phyloP scores from a whole-genome alignment of 64 coral and sea anemone species.

The Dendrophyllia cribrosa region DNA sequence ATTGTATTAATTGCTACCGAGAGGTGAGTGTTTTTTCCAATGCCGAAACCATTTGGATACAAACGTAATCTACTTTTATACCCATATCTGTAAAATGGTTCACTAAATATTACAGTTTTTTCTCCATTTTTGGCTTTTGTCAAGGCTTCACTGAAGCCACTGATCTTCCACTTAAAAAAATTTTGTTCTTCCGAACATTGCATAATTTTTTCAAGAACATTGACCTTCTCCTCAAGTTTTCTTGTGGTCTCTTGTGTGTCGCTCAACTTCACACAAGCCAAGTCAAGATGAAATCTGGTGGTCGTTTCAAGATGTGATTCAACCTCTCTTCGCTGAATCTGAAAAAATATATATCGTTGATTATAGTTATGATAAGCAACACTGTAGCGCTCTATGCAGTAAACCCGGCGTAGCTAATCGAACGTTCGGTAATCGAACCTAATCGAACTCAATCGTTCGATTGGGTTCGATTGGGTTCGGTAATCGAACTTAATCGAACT shows the following conservation, averaged over 20 bases:
- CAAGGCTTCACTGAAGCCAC: neutral
- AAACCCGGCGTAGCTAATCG: no score
- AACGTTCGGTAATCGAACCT: no score
- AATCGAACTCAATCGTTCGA: no score
- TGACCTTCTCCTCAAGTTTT: neutral
- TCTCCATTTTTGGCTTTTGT: neutral
- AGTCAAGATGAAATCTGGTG: neutral
- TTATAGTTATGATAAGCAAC: no score
- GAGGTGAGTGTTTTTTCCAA: neutral
- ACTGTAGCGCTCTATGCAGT: no score
- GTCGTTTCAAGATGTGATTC: neutral
- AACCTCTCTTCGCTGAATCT: neutral
- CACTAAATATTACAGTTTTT: neutral
- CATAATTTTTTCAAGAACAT: neutral
- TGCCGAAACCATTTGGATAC: neutral
- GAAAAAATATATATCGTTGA: no score
- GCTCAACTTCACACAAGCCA: neutral
- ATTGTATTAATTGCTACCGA: neutral
- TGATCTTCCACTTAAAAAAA: neutral
- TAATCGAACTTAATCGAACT: no score
- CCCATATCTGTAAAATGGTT: conserved; percentile 8
- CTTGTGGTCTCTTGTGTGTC: neutral
- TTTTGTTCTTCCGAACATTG: no score
- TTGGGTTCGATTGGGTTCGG: no score
- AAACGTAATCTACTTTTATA: neutral